Conservation (phyloP, 1,140 invertebrate species). For the Periplaneta americana region DNA sequence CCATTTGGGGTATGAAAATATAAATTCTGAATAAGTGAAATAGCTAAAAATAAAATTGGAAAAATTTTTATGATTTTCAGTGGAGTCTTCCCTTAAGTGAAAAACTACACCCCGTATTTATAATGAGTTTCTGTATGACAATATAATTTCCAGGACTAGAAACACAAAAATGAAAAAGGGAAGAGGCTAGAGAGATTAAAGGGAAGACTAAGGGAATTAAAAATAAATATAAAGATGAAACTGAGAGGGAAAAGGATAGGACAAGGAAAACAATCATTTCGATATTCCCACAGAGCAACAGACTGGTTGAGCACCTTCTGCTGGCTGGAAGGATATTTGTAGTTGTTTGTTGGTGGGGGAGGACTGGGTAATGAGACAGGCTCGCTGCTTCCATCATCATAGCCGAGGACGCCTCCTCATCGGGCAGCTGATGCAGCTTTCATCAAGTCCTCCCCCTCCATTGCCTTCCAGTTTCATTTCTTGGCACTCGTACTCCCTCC, state of each 20-base stretch:
- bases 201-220: background rate
- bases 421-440: background rate
- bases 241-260: background rate
- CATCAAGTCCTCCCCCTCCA: background rate
- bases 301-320: background rate
- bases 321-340: background rate
- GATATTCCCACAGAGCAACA: background rate
- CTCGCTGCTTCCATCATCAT: background rate
- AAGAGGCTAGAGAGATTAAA: too few species aligned
- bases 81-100: too few species aligned
- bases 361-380: background rate
- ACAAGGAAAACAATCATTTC: too few species aligned
- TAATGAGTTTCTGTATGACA: background rate
- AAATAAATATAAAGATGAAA: background rate
- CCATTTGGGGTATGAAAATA: too few species aligned
- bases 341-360: background rate
- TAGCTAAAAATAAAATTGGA: background rate
- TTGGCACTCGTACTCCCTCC: background rate
- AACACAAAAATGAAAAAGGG: background rate
- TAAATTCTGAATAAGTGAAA: too few species aligned
- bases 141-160: too few species aligned
- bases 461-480: background rate
- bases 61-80: too few species aligned
- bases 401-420: background rate
- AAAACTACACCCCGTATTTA: too few species aligned